phyloP scores from a whole-genome alignment of 2,888 invertebrate species.

The Troglohyphantes excavatus region DNA sequence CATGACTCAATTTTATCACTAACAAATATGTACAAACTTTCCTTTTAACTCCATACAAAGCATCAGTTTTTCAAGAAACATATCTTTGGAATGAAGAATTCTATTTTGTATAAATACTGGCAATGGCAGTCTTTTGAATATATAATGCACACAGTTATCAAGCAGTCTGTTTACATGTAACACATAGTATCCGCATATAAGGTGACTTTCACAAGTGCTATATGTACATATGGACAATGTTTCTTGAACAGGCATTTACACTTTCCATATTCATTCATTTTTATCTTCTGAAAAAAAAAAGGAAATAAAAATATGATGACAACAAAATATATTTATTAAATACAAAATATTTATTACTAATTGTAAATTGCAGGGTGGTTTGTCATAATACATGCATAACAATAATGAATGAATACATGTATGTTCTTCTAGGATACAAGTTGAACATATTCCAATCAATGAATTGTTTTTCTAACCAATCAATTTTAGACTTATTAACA shows the following conservation, averaged over 20 bases:
- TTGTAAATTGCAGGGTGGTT: too few species aligned
- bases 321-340: too few species aligned
- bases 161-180: background rate
- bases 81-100: background rate
- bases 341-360: too few species aligned
- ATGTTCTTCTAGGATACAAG: too few species aligned
- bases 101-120: background rate
- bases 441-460: too few species aligned
- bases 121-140: slow-evolving; percentile 23
- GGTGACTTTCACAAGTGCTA: background rate
- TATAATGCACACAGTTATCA: background rate
- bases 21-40: too few species aligned
- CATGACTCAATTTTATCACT: too few species aligned
- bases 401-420: too few species aligned
- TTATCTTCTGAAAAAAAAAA: slow-evolving; percentile 24
- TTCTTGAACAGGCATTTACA: slow-evolving; percentile 34
- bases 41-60: background rate
- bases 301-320: too few species aligned
- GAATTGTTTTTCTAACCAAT: too few species aligned
- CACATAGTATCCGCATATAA: slow-evolving; percentile 2
- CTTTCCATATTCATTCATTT: slow-evolving; percentile 3
- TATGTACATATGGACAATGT: slow-evolving; percentile 36
- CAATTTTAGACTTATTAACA: too few species aligned
- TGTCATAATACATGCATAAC: too few species aligned
- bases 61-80: background rate